Evolutionary conservation across 2,888 invertebrate genomes (phyloP), one percentile per base, ranked within the genome.

Genomic region (Lissocephala sabroskyi): DNA sequence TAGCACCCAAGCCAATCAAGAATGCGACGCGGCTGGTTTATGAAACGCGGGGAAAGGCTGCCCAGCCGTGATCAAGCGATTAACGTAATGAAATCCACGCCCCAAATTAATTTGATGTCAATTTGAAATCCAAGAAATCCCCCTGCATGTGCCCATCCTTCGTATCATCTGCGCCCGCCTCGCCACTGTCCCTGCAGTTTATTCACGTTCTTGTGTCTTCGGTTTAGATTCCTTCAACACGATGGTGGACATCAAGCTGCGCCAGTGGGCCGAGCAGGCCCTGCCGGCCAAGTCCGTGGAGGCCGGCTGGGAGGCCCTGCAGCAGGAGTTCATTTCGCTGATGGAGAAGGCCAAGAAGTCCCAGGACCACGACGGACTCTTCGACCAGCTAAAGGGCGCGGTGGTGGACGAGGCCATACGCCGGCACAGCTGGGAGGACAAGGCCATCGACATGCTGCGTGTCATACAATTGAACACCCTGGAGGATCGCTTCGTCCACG

Each of bases 381-480:
- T 97, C 82, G 96, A 97, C 82, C 89, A 90, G 41, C 86, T 99
- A 2, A 98, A 98, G 86, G 84, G 87, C 9, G 90, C 93, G 1
- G 98, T 98, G 0, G 92, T 97, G 0, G 92, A 92, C 56, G 95
- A 95, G 78, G 94, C 96, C 0, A 89, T 97, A 80, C 85, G 88
- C 7, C 86, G 93, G 59, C 98, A 99, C 83, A 88, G 90, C 35
- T 99, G 99, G 98, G 98, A 99, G 84, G 91, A 92, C 47, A 93
- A 98, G 82, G 95, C 94, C 49, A 88, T 89, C 5, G 88, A 95
- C 86, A 94, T 95, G 85, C 85, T 97, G 11, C 87, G 95, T n/a
- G 96, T 98, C 3, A 93, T 99, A 50, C 98, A 99, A 82, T 84
- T 96, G 51, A 98, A 97, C 84, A 94, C 96, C 0, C 85, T 99